Evolutionary conservation across 2,113 vertebrate genomes (phyloP).

Genomic region (Centropristis striata): DNA sequence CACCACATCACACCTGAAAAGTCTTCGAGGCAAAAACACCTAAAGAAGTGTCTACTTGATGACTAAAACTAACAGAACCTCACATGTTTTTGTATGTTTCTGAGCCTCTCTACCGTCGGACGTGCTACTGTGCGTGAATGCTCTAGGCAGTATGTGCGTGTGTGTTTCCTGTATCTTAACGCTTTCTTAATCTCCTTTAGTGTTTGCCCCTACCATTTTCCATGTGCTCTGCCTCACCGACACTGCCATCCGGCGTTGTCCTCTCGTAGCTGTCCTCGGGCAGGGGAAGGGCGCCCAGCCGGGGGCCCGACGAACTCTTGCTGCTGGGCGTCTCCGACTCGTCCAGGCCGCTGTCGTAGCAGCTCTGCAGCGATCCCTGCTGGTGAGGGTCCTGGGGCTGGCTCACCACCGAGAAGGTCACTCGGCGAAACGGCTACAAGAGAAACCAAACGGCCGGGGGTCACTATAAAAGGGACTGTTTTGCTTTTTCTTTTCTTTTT

Average conservation of each 20-base stretch:
- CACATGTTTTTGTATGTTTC: conserved; percentile 34
- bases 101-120: conserved; percentile 50
- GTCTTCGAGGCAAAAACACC: background rate
- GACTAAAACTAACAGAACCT: conserved; percentile 6
- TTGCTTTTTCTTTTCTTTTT: conserved; percentile 40
- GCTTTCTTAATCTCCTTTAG: conserved; percentile 78
- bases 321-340: conserved; percentile 99
- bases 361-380: conserved; percentile 99
- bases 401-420: conserved; percentile 99
- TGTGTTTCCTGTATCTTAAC: conserved; percentile 68
- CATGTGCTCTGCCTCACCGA: conserved; percentile 99
- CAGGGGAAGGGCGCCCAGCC: conserved; percentile 99
- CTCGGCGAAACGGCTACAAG: conserved; percentile 99
- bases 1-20: conserved; percentile 27
- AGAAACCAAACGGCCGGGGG: conserved; percentile 96
- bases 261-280: conserved; percentile 99
- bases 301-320: conserved; percentile 99
- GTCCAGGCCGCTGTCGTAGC: conserved; percentile 99
- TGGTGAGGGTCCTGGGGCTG: conserved; percentile 99
- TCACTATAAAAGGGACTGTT: conserved; percentile 89
- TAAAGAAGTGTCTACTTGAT: background rate
- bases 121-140: conserved; percentile 35
- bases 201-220: conserved; percentile 99
- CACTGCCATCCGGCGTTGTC: conserved; percentile 99
- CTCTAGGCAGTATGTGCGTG: conserved; percentile 61